These are phyloP conservation scores for Myioborus melanocephalus DNA, from an alignment of 2,797 vertebrate species.

Conservation along the genomic window DNA sequence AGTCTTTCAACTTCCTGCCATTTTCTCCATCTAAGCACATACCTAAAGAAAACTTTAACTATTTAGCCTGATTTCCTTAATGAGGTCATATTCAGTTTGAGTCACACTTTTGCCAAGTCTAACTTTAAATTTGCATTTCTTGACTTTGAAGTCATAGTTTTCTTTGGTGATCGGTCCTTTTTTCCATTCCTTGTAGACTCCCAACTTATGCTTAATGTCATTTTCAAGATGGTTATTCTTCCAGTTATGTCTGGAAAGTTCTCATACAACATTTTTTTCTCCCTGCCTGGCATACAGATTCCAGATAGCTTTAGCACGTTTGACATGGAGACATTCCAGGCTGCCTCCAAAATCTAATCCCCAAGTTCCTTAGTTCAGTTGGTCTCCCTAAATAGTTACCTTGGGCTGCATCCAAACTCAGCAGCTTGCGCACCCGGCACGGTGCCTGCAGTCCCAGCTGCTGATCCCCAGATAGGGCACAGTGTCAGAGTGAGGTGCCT, in stretches of 20 bases:
- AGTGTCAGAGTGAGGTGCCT: background rate
- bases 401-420: conserved; percentile 56
- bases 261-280: background rate
- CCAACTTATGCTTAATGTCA: background rate
- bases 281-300: conserved; percentile 26
- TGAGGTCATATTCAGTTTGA: background rate
- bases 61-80: background rate
- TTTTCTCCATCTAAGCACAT: background rate
- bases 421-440: background rate
- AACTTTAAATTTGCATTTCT: conserved; percentile 19
- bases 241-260: conserved; percentile 39
- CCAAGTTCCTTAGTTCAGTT: conserved; percentile 4
- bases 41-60: background rate
- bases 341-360: conserved; percentile 56
- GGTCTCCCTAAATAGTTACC: conserved; percentile 62
- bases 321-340: conserved; percentile 57
- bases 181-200: conserved; percentile 20
- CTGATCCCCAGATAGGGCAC: conserved; percentile 5
- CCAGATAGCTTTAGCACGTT: conserved; percentile 63
- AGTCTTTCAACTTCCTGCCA: background rate
- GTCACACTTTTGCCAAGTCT: background rate
- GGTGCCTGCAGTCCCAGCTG: background rate
- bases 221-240: conserved; percentile 53
- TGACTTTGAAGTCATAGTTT: conserved; percentile 30
- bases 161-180: conserved; percentile 27